Evolutionary conservation across 1,140 invertebrate genomes (phyloP).

Genomic region (Proctacanthus coquilletti): DNA sequence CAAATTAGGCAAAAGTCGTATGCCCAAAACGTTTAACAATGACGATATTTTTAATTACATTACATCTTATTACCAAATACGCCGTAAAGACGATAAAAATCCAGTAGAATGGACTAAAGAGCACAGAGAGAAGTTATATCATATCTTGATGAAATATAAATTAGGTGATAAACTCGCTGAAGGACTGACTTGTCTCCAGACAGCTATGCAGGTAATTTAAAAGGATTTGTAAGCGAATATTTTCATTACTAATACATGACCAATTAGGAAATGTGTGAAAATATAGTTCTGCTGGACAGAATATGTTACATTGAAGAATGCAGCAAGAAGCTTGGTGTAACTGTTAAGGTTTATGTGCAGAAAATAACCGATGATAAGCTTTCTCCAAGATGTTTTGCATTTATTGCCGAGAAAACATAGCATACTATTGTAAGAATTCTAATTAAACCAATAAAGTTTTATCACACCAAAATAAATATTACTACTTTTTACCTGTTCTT

Average conservation of each 20-base stretch:
- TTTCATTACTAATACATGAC: background rate
- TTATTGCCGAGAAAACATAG: conserved; percentile 33
- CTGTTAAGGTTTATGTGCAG: conserved; percentile 33
- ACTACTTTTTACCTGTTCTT: no score
- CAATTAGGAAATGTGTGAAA: conserved; percentile 43
- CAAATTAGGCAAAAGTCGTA: background rate
- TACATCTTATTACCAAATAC: no score
- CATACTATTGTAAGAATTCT: no score
- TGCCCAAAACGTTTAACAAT: background rate
- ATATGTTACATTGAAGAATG: conserved; percentile 44
- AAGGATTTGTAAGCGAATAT: conserved; percentile 12
- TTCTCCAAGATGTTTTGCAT: conserved; percentile 41
- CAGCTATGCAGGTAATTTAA: conserved; percentile 18
- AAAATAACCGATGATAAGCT: conserved; percentile 38
- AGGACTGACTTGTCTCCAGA: conserved; percentile 20
- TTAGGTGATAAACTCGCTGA: conserved; percentile 13
- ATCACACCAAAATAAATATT: no score
- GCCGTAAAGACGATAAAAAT: no score
- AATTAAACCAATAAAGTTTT: no score
- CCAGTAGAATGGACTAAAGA: conserved; percentile 5
- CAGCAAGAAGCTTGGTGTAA: conserved; percentile 18
- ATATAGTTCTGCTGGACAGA: conserved; percentile 49
- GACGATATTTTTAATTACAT: no score
- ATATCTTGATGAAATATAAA: conserved; percentile 9
- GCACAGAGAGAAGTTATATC: conserved; percentile 11